These are phyloP conservation scores for Sitta carolinensis DNA, from an alignment of 2,797 vertebrate genomes.

Conservation along the genomic window DNA sequence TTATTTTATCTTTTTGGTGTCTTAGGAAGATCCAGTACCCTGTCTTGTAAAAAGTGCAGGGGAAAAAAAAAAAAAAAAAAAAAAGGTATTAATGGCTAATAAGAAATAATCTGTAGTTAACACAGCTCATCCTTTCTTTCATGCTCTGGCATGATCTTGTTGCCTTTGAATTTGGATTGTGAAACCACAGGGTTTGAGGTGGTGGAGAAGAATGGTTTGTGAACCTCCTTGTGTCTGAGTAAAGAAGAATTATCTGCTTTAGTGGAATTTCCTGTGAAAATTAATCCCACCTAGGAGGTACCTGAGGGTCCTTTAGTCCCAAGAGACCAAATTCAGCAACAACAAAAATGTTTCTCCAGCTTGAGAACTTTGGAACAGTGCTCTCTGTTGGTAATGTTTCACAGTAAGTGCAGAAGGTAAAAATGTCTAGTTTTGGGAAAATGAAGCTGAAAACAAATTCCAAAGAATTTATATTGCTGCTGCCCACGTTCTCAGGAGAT, in stretches of 20 bases:
- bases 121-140: not conserved
- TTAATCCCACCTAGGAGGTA: not conserved
- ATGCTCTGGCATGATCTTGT: not conserved
- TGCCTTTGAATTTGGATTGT: conserved; percentile 54
- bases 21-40: conserved; percentile 31
- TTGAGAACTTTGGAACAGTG: not conserved
- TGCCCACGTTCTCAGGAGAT: not conserved
- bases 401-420: not conserved
- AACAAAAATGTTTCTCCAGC: not conserved
- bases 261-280: not conserved
- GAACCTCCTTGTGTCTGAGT: conserved; percentile 15
- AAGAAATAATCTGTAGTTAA: conserved; percentile 47
- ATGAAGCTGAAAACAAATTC: not conserved
- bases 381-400: not conserved
- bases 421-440: not conserved
- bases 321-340: not conserved
- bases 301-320: not conserved
- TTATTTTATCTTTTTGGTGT: not conserved
- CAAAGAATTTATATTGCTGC: not conserved
- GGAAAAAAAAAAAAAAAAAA: not conserved
- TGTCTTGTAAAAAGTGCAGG: not conserved
- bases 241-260: conserved; percentile 6
- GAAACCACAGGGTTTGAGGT: not conserved
- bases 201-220: not conserved
- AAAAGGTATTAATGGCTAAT: conserved; percentile 40